Evolutionary conservation across 2,797 vertebrate genomes (phyloP).

Genomic region (Scyliorhinus canicula): DNA sequence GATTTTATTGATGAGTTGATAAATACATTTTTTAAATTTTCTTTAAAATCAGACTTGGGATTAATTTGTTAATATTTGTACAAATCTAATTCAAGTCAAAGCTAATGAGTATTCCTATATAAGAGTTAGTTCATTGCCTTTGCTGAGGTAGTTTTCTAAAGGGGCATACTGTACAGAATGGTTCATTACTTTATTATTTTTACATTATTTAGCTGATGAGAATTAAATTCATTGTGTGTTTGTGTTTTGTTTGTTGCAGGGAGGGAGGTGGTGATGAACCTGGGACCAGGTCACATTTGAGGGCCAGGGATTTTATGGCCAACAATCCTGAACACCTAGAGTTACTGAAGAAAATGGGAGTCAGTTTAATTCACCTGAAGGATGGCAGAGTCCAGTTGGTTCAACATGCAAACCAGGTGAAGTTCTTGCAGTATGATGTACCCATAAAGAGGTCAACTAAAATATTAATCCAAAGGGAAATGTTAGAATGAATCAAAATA

Average conservation of each 20-base stretch:
- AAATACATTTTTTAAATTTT: background rate
- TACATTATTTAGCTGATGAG: background rate
- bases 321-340: constrained; percentile 95
- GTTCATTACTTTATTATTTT: background rate
- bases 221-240: background rate
- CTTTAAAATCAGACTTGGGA: background rate
- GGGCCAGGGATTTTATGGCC: constrained; percentile 97
- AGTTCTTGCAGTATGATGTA: background rate
- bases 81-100: background rate
- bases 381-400: constrained; percentile 93
- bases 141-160: background rate
- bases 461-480: background rate
- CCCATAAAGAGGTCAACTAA: background rate
- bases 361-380: constrained; percentile 94
- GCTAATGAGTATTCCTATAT: background rate
- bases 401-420: constrained; percentile 94
- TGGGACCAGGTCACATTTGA: constrained; percentile 62
- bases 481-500: background rate
- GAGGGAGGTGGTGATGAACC: background rate
- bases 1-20: background rate
- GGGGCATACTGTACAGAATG: background rate
- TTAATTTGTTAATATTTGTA: background rate
- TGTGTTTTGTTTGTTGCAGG: background rate
- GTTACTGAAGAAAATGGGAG: constrained; percentile 93
- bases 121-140: background rate